Conservation (phyloP, 1,140 invertebrate genomes). For the Heliconius eleuchia region DNA sequence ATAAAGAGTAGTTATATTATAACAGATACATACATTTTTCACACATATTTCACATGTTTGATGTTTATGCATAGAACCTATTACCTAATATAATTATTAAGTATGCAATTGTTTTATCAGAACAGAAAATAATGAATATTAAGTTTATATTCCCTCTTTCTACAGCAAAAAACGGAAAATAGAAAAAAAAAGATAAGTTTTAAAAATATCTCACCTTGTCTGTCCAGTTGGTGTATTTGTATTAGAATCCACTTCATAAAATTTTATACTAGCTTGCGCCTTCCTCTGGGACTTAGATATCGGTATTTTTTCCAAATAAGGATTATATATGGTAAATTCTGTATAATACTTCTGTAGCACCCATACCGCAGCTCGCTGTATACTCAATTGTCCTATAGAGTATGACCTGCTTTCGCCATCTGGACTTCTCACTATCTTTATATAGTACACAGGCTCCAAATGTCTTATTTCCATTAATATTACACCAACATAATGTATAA, state of each 20-base stretch:
- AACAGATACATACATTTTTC: background rate
- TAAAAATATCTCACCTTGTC: slow-evolving; percentile 71
- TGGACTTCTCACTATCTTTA: slow-evolving; percentile 96
- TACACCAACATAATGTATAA: slow-evolving; percentile 97
- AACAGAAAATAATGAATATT: too few species aligned
- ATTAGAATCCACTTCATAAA: slow-evolving; percentile 96
- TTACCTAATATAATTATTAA: too few species aligned
- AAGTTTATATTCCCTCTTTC: background rate
- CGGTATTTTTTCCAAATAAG: slow-evolving; percentile 95
- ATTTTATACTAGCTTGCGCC: slow-evolving; percentile 93
- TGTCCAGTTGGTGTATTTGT: slow-evolving; percentile 87
- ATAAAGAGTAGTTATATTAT: background rate
- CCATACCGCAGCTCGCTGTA: slow-evolving; percentile 97
- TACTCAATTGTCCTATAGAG: slow-evolving; percentile 94
- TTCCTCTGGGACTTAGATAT: slow-evolving; percentile 91
- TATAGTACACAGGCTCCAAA: slow-evolving; percentile 92
- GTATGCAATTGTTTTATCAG: too few species aligned
- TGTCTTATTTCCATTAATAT: slow-evolving; percentile 96
- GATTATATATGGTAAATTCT: slow-evolving; percentile 98
- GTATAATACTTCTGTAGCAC: slow-evolving; percentile 97
- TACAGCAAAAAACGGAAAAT: background rate
- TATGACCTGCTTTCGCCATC: slow-evolving; percentile 94
- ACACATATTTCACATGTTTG: too few species aligned
- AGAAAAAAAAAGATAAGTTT: background rate
- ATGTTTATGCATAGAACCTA: too few species aligned